Evolutionary conservation across 64 coral and sea anemone species (phyloP), one percentile per base, ranked within the genome.

Genomic region (Hydrozoanthus tunicans): DNA sequence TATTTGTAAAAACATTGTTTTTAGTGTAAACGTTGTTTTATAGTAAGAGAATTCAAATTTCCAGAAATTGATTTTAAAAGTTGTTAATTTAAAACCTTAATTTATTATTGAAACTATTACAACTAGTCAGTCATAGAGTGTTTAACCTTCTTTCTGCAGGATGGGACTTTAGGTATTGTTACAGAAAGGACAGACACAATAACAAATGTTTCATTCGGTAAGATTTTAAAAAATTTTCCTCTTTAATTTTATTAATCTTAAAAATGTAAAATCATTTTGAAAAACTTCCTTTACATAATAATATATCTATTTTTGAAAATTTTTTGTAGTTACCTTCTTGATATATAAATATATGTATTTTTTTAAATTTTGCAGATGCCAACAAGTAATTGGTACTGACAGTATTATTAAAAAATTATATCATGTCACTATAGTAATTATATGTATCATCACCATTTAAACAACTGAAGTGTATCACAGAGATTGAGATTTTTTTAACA

Each of bases 171-270:
- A 62, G 63, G 95, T 51, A 77, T 93, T 85, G 90, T 99, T 56
- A 77, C 91, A 13, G 73, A 62, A 24, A 84, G 97, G 26, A 92
- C 97, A 56, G 94, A 99, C 67, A 95, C 92, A 14, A 99, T 99
- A 79, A 99, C 97, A 79, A 92, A 93, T 24, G 97, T 94, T 10
- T 95, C 97, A 58, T 96, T 95, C 72, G 94, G 97, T 99, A 92
- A 94, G 97, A 93, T 13, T 14, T 58, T 58, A 13, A 52, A 59
- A 13, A 9, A 10, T 83, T 17, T 6, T 73, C 7, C 52, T 0
- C 7, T 5, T 75, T 75, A 0, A 75, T 75, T 75, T 75, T 8
- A n/a, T 14, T 69, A 20, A 43, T 43, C 32, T 43, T 43, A 43
- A 2, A 43, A 43, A 43, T 43, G 32, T 43, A 43, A 43, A 2